Base-by-base conservation (phyloP, 2,113 vertebrate species). In the Colossoma macropomum region DNA sequence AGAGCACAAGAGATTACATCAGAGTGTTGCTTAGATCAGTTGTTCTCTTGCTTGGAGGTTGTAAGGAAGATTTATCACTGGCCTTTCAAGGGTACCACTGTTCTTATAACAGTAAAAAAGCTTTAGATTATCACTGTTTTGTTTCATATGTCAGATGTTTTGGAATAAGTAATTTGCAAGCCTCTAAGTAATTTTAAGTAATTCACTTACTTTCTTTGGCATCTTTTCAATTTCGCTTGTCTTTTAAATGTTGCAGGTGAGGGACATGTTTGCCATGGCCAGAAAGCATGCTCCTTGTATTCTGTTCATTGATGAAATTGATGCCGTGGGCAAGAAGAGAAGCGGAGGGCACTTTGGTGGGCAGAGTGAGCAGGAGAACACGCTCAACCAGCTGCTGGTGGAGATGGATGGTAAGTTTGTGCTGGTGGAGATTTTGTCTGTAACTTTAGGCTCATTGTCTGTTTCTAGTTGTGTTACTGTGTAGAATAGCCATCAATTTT, bases 271-370 rank as follows among this genome's bases (percentile, higher is more conserved):
- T 84, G 82, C 90, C 16, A 56, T 91, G 91, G 94, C 93, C 30
- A 81, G 87, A 10, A 93, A 88, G 78, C 88, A 92, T 0, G 92
- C 93, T n/a, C 92, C 93, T 65, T 93, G 93, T 75, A 92, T 94
- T 70, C 86, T 94, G 2, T 94, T 95, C 30, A 91, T 93, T 12
- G 93, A 94, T 73, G 93, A 94, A 85, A 93, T 94, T 0, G 93
- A 94, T 71, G 93, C 92, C 0, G 84, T 94, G 9, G 93, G 91
- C 50, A 86, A 87, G 68, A 94, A 92, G 56, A 80, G 92, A 75
- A 89, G 92, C 12, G 75, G 41, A 0, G 90, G 92, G 17, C 88
- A 86, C 41, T 89, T 92, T 1, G 90, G 93, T 75, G 91, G 92
- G 1, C 91, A 92, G 79, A 93, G 87, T 0, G 91, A 94, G 77